Percentiles rank a stretch among this genome's conserved stretches.
phyloP scores from a whole-genome alignment of 2,113 vertebrate genomes.

The Terrapene triunguis region DNA sequence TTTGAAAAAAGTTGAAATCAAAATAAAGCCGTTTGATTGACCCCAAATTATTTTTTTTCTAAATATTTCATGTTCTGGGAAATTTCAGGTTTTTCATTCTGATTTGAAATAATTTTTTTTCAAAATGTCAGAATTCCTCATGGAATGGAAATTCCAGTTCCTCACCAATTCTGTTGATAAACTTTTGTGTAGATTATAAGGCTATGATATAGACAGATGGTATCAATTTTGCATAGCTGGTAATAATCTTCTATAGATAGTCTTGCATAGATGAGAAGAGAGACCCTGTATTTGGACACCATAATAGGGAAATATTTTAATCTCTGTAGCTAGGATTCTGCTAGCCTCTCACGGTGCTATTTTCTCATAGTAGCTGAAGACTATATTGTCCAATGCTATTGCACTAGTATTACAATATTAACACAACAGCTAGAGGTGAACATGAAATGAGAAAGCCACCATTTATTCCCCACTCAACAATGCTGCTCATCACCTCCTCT shows the following conservation, averaged over 20 bases:
- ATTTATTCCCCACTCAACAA: background rate
- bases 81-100: background rate
- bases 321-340: background rate
- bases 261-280: background rate
- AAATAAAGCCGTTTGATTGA: background rate
- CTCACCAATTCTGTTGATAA: background rate
- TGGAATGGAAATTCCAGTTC: background rate
- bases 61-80: background rate
- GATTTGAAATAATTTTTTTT: background rate
- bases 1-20: background rate
- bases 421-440: no score
- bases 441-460: fast-evolving
- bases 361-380: background rate
- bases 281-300: background rate
- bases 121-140: background rate
- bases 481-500: background rate
- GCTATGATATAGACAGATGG: background rate
- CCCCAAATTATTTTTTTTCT: background rate
- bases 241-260: background rate
- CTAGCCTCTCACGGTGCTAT: background rate
- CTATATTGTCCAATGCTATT: background rate
- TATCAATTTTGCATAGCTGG: background rate
- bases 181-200: background rate
- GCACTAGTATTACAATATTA: background rate
- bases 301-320: background rate